These are phyloP conservation scores for Scophthalmus maximus DNA, from an alignment of 2,113 vertebrate species.

Conservation along the genomic window DNA sequence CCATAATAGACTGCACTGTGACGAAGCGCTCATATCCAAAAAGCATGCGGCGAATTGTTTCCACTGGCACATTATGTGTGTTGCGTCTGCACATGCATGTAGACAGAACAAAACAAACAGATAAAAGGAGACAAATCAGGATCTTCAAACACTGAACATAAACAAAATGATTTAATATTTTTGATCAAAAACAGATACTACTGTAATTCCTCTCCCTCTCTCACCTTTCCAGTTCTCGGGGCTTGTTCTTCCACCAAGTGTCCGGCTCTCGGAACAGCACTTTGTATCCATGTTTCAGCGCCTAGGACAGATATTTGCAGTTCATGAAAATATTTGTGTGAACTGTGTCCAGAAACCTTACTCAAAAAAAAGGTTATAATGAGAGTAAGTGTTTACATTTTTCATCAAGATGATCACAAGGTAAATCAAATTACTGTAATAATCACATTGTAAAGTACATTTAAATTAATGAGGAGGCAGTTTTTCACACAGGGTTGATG, in stretches of 20 bases:
- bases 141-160: no score
- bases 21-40: constrained; percentile 88
- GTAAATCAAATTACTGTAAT: background rate
- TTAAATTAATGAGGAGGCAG: background rate
- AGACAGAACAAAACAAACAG: constrained; percentile 27
- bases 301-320: constrained; percentile 77
- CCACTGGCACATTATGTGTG: constrained; percentile 88
- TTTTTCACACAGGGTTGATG: background rate
- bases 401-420: background rate
- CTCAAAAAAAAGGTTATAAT: background rate
- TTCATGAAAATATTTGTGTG: no score
- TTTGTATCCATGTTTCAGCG: constrained; percentile 90
- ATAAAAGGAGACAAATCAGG: no score
- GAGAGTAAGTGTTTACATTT: no score
- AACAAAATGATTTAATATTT: background rate
- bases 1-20: constrained; percentile 87
- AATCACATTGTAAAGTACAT: background rate
- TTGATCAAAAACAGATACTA: background rate
- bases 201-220: constrained; percentile 16
- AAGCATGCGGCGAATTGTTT: constrained; percentile 92
- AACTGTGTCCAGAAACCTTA: background rate
- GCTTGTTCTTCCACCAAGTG: constrained; percentile 97
- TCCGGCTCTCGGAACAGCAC: constrained; percentile 95
- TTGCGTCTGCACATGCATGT: constrained; percentile 86
- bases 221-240: constrained; percentile 95